Conservation (phyloP, 2,797 vertebrate genomes). For the Chrosomus eos region DNA sequence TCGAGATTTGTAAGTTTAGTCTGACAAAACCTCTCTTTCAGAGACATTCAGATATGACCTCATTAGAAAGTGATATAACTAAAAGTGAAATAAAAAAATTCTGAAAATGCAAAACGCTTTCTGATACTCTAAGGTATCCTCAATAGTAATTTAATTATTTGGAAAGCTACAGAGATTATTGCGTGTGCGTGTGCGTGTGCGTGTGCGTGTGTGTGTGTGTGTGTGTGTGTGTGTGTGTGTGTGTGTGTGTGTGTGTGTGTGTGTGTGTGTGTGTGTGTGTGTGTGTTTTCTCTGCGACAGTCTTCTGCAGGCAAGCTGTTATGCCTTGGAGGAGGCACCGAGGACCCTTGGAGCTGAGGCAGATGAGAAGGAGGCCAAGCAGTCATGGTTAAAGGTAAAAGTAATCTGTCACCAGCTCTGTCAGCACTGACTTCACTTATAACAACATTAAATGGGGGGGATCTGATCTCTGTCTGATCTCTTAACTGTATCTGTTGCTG, state of each 20-base stretch:
- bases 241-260: constrained; percentile 7
- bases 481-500: background rate
- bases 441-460: constrained; percentile 2
- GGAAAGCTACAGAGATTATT: background rate
- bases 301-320: constrained; percentile 72
- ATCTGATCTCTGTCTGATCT: constrained; percentile 34
- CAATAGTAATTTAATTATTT: background rate
- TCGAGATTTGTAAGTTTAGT: background rate
- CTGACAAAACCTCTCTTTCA: background rate
- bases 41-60: background rate
- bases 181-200: background rate
- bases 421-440: constrained; percentile 41
- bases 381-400: constrained; percentile 36
- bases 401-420: constrained; percentile 32
- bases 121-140: background rate
- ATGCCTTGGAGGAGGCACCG: constrained; percentile 70
- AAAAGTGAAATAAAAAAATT: no score
- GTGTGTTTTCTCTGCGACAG: constrained; percentile 59
- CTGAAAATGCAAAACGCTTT: background rate
- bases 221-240: background rate
- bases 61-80: background rate
- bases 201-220: no score
- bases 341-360: constrained; percentile 66
- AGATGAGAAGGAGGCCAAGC: constrained; percentile 57
- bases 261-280: constrained; percentile 4